Evolutionary conservation across 2,113 vertebrate genomes (phyloP).

Genomic region (Antechinus flavipes): DNA sequence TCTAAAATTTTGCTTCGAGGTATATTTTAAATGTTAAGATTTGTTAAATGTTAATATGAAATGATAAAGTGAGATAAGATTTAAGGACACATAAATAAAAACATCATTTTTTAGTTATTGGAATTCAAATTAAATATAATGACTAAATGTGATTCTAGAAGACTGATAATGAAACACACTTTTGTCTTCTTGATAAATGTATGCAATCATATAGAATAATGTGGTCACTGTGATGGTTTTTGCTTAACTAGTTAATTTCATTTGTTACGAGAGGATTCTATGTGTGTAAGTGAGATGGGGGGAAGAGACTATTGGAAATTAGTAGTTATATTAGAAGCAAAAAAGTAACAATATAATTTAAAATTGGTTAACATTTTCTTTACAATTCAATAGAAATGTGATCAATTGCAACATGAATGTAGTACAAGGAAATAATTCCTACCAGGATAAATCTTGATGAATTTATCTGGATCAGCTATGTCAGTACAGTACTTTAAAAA

Average conservation of each 20-base stretch:
- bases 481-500: constrained; percentile 83
- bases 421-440: constrained; percentile 24
- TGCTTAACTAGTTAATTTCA: not conserved
- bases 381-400: not conserved
- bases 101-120: not conserved
- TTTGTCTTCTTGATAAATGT: not conserved
- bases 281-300: not conserved
- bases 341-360: fast-evolving
- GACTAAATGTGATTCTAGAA: not conserved
- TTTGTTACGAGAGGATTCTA: not conserved
- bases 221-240: not conserved
- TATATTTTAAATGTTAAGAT: not conserved
- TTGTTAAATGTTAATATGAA: not conserved
- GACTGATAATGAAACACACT: not conserved
- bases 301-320: not conserved
- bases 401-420: not conserved
- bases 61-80: not conserved
- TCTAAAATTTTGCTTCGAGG: not conserved
- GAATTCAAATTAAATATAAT: not conserved
- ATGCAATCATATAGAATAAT: not conserved
- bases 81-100: not conserved
- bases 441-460: constrained; percentile 93
- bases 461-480: constrained; percentile 83
- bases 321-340: not conserved
- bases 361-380: not conserved